Evolutionary conservation across 2,888 invertebrate genomes (phyloP).

Genomic region (Scaptomyza parva): DNA sequence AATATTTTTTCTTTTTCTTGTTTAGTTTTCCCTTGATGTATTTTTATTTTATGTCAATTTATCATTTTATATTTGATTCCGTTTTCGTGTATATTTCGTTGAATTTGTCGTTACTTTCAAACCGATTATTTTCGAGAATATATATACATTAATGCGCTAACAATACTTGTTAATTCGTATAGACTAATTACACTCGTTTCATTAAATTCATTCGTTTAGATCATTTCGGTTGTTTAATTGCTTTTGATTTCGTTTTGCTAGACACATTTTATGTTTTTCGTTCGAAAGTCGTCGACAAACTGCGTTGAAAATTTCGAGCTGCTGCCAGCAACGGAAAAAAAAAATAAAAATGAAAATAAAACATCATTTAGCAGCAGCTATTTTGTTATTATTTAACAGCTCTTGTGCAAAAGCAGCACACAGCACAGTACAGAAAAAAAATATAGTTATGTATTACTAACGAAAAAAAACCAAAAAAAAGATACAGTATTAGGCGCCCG

Average conservation of each 20-base stretch:
- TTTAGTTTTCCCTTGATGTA: conserved; percentile 8
- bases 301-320: conserved; percentile 64
- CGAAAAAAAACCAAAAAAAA: conserved; percentile 29
- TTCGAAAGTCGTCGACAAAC: conserved; percentile 83
- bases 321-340: conserved; percentile 40
- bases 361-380: conserved; percentile 59
- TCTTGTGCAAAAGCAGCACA: conserved; percentile 54
- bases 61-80: not conserved
- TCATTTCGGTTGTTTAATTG: conserved; percentile 47
- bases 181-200: conserved; percentile 30
- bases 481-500: conserved; percentile 25
- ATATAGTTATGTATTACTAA: conserved; percentile 56
- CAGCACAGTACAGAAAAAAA: conserved; percentile 31
- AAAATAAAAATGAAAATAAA: conserved; percentile 34
- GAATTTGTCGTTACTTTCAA: conserved; percentile 36
- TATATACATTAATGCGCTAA: not conserved
- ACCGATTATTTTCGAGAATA: conserved; percentile 3
- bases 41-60: not conserved
- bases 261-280: conserved; percentile 73
- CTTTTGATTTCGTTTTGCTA: conserved; percentile 46
- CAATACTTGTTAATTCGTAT: conserved; percentile 23
- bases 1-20: not conserved
- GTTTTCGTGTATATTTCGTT: conserved; percentile 14
- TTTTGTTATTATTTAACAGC: conserved; percentile 77
- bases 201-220: conserved; percentile 42